Conservation (phyloP, 2,888 invertebrate species). For the Dichetophora obliterata region DNA sequence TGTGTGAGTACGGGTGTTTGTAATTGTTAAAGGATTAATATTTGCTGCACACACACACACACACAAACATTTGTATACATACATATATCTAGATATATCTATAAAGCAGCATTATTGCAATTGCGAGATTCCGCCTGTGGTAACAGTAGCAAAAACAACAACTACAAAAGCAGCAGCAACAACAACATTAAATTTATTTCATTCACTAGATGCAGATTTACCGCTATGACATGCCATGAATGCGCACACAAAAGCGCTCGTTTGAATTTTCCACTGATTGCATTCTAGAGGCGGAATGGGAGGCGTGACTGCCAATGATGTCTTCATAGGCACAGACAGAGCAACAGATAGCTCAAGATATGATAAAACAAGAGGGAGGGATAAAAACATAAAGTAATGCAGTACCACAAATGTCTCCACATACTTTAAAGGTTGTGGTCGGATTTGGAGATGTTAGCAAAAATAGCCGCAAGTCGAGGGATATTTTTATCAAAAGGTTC, state of each 20-base stretch:
- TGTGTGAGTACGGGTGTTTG: constrained; percentile 9
- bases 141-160: background rate
- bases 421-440: too few relatives aligned
- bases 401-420: too few relatives aligned
- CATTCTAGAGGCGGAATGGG: background rate
- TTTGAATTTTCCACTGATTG: constrained; percentile 16
- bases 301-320: background rate
- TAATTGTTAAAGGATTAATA: constrained; percentile 26
- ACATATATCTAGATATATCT: background rate
- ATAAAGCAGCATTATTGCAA: constrained; percentile 14
- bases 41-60: constrained; percentile 34
- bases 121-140: background rate
- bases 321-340: background rate
- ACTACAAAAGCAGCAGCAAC: background rate
- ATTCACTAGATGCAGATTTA: constrained; percentile 6
- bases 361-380: background rate
- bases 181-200: background rate
- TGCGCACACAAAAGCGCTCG: background rate
- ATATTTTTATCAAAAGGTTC: too few relatives aligned
- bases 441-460: too few relatives aligned
- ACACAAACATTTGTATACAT: background rate
- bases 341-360: background rate
- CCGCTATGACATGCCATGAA: constrained; percentile 16
- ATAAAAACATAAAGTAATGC: background rate
- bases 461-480: too few relatives aligned